These are phyloP conservation scores for Operophtera brumata DNA, from an alignment of 2,888 invertebrate species.

Conservation along the genomic window DNA sequence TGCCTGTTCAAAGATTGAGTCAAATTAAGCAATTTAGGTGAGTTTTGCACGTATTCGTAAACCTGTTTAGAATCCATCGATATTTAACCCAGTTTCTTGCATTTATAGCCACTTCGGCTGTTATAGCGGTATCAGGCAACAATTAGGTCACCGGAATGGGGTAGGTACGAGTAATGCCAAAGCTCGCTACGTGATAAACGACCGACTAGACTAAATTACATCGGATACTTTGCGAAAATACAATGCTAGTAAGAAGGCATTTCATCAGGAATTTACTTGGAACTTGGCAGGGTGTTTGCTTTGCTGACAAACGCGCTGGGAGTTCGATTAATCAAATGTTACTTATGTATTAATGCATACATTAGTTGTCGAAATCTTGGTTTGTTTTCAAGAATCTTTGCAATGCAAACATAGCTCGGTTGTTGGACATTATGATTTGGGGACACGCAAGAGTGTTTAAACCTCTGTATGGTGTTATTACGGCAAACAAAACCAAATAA, in stretches of 20 bases:
- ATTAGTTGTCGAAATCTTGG: constrained; percentile 16
- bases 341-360: constrained; percentile 22
- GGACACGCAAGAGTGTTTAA: neutral
- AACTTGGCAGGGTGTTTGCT: constrained; percentile 35
- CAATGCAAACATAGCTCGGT: neutral
- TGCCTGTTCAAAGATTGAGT: constrained; percentile 37
- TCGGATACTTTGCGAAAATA: constrained; percentile 28
- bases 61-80: constrained; percentile 62
- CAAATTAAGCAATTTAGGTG: constrained; percentile 48
- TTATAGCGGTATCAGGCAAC: constrained; percentile 65
- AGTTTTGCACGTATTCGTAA: constrained; percentile 47
- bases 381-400: constrained; percentile 14
- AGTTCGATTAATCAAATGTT: constrained; percentile 31
- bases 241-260: constrained; percentile 24
- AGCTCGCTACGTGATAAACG: constrained; percentile 52
- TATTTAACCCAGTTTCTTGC: constrained; percentile 76
- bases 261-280: constrained; percentile 31
- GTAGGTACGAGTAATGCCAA: constrained; percentile 64
- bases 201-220: constrained; percentile 47
- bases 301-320: constrained; percentile 28
- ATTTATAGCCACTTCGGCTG: constrained; percentile 71
- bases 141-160: constrained; percentile 74
- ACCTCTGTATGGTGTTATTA: neutral
- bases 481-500: too few species aligned
- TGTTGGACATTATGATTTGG: neutral